Evolutionary conservation across 2,888 invertebrate species (phyloP).

Genomic region (Cremastinae sp.): DNA sequence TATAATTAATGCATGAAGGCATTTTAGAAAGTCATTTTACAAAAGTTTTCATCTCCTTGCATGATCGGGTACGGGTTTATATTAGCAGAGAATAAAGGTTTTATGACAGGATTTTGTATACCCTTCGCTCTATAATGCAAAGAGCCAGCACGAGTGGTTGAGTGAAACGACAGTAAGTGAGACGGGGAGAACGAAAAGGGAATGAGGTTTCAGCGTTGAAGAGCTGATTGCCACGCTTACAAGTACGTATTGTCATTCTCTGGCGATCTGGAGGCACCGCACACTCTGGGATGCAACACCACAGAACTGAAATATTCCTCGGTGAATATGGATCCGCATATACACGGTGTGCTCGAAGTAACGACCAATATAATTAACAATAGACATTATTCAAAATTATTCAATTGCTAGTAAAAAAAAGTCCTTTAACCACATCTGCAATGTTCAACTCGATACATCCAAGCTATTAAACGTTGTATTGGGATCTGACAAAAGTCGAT

Average conservation of each 20-base stretch:
- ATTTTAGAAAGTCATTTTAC: too few species aligned
- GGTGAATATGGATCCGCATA: constrained; percentile 18
- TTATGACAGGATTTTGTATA: constrained; percentile 25
- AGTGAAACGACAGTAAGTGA: constrained; percentile 1
- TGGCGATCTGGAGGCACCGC: constrained; percentile 31
- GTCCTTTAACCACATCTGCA: too few species aligned
- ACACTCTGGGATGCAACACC: constrained; percentile 35
- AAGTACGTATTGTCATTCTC: constrained; percentile 58
- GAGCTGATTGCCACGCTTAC: constrained; percentile 56
- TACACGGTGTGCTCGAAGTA: neutral
- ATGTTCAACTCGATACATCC: too few species aligned
- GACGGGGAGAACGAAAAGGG: constrained; percentile 10
- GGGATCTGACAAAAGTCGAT: too few species aligned
- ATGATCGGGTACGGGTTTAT: neutral
- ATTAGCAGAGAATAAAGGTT: neutral
- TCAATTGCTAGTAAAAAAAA: too few species aligned
- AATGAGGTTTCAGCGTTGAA: constrained; percentile 50
- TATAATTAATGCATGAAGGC: too few species aligned
- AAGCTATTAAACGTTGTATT: too few species aligned
- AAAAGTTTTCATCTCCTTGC: too few species aligned
- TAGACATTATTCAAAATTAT: too few species aligned
- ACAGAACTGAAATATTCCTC: constrained; percentile 6
- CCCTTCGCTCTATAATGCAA: constrained; percentile 12
- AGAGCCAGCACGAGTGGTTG: neutral
- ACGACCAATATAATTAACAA: too few species aligned